A percentile compares a stretch with the other conserved stretches of the same genome.
Evolutionary conservation across 2,888 invertebrate genomes (phyloP).

Genomic region (Theretra japonica): DNA sequence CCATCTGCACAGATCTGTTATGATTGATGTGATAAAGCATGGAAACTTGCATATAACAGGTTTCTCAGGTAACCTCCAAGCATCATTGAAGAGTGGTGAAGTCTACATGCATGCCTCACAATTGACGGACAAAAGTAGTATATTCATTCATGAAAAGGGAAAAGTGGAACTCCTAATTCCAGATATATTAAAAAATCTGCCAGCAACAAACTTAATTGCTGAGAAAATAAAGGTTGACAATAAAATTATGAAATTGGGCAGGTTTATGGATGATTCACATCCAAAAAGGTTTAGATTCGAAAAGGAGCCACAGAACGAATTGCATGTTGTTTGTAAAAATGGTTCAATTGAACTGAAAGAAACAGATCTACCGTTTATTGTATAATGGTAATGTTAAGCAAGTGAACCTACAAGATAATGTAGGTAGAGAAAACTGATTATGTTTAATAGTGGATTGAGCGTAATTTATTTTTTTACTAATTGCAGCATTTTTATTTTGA

Average conservation of each 20-base stretch:
- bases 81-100: conserved; percentile 78
- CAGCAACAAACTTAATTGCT: conserved; percentile 79
- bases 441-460: conserved; percentile 24
- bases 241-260: conserved; percentile 75
- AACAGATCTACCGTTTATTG: conserved; percentile 69
- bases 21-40: conserved; percentile 78
- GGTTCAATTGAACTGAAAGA: conserved; percentile 79
- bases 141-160: conserved; percentile 81
- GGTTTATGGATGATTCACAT: conserved; percentile 79
- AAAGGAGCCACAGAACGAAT: conserved; percentile 72
- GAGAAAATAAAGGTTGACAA: conserved; percentile 78
- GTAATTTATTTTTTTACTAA: conserved; percentile 30
- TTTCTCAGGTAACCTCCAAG: conserved; percentile 75
- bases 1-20: conserved; percentile 71
- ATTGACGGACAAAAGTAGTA: conserved; percentile 76
- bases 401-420: conserved; percentile 33
- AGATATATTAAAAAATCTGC: conserved; percentile 73
- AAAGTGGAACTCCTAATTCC: conserved; percentile 76
- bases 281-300: conserved; percentile 78
- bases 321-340: conserved; percentile 82
- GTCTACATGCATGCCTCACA: conserved; percentile 77
- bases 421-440: conserved; percentile 34
- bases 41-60: conserved; percentile 77
- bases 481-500: conserved; percentile 24
- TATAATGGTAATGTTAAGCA: conserved; percentile 50